A percentile compares a stretch with the other conserved stretches of the same genome.
Evolutionary conservation across 2,797 vertebrate genomes (phyloP).

Genomic region (Pyrocephalus nanus): DNA sequence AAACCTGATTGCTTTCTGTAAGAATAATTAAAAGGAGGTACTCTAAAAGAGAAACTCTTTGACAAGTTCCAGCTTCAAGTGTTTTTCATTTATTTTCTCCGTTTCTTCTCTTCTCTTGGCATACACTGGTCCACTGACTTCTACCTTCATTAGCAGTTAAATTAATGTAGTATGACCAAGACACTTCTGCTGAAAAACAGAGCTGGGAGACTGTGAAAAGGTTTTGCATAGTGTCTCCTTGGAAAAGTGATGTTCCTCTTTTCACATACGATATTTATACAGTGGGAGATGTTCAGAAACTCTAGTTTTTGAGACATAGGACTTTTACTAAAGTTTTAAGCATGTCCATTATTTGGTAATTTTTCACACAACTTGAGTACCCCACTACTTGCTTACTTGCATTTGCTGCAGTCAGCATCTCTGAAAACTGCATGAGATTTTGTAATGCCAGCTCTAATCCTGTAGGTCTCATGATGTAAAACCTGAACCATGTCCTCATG

Average conservation of each 20-base stretch:
- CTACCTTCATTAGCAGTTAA: background rate
- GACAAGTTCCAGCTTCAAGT: constrained; percentile 27
- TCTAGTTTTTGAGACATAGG: background rate
- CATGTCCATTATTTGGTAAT: background rate
- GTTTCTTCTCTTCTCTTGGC: background rate
- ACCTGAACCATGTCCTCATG: background rate
- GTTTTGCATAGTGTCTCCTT: background rate
- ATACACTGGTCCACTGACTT: background rate
- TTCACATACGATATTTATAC: background rate
- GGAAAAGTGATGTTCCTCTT: background rate
- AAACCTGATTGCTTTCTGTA: constrained; percentile 47
- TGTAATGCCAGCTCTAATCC: background rate
- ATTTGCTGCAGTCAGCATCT: background rate
- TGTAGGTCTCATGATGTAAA: background rate
- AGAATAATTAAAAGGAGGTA: constrained; percentile 50
- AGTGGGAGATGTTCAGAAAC: background rate
- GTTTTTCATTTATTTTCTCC: constrained; percentile 5
- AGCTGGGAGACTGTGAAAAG: background rate
- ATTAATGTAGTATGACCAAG: background rate
- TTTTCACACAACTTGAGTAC: background rate
- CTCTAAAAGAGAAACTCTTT: constrained; percentile 16
- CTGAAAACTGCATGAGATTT: background rate
- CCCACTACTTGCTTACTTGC: background rate
- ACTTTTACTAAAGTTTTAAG: background rate
- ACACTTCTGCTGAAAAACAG: background rate